Percentiles rank a stretch among this genome's conserved stretches.
phyloP scores from a whole-genome alignment of 92 coral and sea anemone species.

The Zoanthus gigantus region DNA sequence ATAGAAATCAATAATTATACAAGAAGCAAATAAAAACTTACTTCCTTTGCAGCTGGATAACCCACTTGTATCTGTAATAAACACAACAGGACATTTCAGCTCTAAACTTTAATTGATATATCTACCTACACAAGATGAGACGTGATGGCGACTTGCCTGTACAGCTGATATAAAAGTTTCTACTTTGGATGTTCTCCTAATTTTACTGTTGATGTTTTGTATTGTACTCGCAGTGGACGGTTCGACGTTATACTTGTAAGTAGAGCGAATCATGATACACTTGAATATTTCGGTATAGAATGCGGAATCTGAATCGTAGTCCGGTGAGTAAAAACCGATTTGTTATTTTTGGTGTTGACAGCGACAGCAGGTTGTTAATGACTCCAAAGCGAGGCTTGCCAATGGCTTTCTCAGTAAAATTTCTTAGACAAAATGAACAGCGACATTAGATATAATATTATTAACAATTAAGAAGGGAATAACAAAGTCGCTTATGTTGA shows the following conservation, averaged over 20 bases:
- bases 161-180: conserved; percentile 36
- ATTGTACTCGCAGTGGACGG: conserved; percentile 13
- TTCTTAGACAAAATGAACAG: no score
- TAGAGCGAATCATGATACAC: conserved; percentile 29
- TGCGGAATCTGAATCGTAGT: not conserved
- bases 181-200: not conserved
- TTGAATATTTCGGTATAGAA: not conserved
- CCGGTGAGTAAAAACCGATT: not conserved
- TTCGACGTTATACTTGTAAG: conserved; percentile 13
- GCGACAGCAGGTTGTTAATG: conserved; percentile 17
- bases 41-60: not conserved
- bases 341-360: conserved; percentile 20
- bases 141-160: conserved; percentile 3
- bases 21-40: not conserved
- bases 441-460: no score
- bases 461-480: no score
- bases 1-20: no score
- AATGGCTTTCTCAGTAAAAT: no score
- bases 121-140: not conserved
- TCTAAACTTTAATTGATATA: not conserved
- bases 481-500: no score
- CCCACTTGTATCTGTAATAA: conserved; percentile 42
- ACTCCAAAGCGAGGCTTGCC: conserved; percentile 28
- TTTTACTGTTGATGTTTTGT: not conserved
- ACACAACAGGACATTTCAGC: not conserved